A percentile compares a stretch with the other conserved stretches of the same genome.
These are phyloP conservation scores for Adelphocoris suturalis DNA, from an alignment of 2,888 invertebrate species.

Conservation along the genomic window DNA sequence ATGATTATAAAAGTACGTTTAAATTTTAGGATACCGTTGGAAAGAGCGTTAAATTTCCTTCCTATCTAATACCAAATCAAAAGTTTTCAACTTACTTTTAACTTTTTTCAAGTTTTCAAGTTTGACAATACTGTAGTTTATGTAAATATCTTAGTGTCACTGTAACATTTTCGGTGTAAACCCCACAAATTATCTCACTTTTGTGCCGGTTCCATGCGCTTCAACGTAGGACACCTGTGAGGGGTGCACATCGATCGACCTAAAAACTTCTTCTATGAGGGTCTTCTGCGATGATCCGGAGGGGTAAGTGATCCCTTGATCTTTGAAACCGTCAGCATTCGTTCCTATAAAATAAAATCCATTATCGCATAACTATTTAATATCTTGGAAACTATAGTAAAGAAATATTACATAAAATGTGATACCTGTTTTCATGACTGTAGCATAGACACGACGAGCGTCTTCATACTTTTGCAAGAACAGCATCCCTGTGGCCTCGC, in stretches of 20 bases:
- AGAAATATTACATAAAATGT: background rate
- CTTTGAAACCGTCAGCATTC: slow-evolving; percentile 96
- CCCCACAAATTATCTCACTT: slow-evolving; percentile 80
- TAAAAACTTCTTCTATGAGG: slow-evolving; percentile 91
- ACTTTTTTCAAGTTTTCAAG: too few species aligned
- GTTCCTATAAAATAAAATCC: slow-evolving; percentile 79
- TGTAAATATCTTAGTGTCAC: too few species aligned
- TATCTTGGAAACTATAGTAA: background rate
- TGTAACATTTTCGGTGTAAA: too few species aligned
- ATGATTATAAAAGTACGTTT: too few species aligned
- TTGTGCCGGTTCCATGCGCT: slow-evolving; percentile 99
- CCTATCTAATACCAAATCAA: too few species aligned
- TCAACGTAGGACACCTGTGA: slow-evolving; percentile 93
- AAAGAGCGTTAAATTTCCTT: too few species aligned
- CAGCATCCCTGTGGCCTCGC: slow-evolving; percentile 91
- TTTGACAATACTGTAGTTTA: too few species aligned
- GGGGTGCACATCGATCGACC: slow-evolving; percentile 90
- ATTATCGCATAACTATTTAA: background rate
- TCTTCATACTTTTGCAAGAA: slow-evolving; percentile 88
- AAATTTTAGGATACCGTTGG: too few species aligned
- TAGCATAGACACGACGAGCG: slow-evolving; percentile 91
- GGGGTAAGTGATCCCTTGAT: slow-evolving; percentile 93
- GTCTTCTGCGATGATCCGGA: slow-evolving; percentile 89
- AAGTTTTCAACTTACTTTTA: too few species aligned
- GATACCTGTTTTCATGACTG: slow-evolving; percentile 81